Conservation (phyloP, 2,797 vertebrate species). For the Toxotes lorentzi region DNA sequence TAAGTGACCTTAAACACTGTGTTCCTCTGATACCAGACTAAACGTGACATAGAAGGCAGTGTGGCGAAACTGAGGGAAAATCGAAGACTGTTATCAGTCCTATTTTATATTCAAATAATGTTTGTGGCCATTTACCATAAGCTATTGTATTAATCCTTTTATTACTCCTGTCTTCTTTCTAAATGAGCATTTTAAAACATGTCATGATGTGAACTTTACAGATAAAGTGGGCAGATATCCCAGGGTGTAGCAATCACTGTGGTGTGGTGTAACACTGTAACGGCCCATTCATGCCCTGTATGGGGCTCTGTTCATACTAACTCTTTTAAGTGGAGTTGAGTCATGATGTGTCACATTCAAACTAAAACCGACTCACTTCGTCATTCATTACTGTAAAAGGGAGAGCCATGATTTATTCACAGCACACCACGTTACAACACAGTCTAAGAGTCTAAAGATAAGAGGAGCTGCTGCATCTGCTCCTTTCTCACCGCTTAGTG, state of each 20-base stretch:
- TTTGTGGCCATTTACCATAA: not conserved
- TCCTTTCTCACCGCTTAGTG: not conserved
- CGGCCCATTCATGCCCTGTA: not conserved
- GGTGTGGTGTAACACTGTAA: not conserved
- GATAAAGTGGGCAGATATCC: not conserved
- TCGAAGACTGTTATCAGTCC: not conserved
- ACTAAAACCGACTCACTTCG: too few relatives aligned
- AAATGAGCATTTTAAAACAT: not conserved
- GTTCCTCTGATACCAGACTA: not conserved
- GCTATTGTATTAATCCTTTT: not conserved
- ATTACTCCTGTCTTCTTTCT: not conserved
- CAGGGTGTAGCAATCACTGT: not conserved
- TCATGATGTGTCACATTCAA: not conserved
- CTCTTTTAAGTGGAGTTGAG: not conserved
- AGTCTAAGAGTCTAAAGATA: conserved; percentile 8
- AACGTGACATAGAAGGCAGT: not conserved
- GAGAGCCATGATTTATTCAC: not conserved
- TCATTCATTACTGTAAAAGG: not conserved
- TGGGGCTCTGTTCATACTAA: too few relatives aligned
- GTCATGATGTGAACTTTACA: not conserved
- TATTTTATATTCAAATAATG: not conserved
- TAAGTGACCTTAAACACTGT: not conserved
- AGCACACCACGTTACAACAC: not conserved
- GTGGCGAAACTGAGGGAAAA: not conserved
- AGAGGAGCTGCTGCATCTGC: conserved; percentile 19